These are phyloP conservation scores for Apamea anceps DNA, from an alignment of 2,888 invertebrate species.

Conservation along the genomic window DNA sequence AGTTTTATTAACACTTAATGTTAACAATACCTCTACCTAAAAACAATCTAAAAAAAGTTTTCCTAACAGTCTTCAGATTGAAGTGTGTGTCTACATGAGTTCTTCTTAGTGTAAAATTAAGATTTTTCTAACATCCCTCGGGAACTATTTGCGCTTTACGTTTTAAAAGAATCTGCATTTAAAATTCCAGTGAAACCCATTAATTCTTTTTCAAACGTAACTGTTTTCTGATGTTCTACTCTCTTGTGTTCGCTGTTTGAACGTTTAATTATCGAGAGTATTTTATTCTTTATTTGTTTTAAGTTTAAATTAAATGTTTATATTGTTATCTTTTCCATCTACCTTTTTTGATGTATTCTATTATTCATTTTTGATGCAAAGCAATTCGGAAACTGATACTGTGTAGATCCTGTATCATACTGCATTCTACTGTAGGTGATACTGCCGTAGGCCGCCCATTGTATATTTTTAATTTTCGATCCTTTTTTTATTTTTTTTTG, in stretches of 20 bases:
- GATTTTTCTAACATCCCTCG: conserved; percentile 38
- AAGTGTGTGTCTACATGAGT: neutral
- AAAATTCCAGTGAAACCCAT: conserved; percentile 46
- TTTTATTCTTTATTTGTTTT: neutral
- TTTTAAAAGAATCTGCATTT: conserved; percentile 51
- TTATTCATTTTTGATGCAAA: neutral
- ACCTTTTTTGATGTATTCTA: neutral
- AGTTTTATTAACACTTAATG: neutral
- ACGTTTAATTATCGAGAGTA: conserved; percentile 7
- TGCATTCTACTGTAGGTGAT: neutral
- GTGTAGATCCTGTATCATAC: neutral
- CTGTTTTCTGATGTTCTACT: conserved; percentile 22
- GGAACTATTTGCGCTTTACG: conserved; percentile 36
- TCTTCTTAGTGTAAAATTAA: conserved; percentile 7
- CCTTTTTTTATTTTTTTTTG: neutral
- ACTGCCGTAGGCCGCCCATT: too few relatives aligned
- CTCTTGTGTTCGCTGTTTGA: conserved; percentile 37
- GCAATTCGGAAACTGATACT: neutral
- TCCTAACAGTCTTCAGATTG: neutral
- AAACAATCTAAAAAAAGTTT: neutral
- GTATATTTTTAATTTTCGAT: too few relatives aligned
- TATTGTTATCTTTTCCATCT: neutral
- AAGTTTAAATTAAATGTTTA: neutral
- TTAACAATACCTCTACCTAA: neutral
- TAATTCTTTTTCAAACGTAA: conserved; percentile 38